phyloP scores from a whole-genome alignment of 2,113 vertebrate genomes.

The Rutilus rutilus region DNA sequence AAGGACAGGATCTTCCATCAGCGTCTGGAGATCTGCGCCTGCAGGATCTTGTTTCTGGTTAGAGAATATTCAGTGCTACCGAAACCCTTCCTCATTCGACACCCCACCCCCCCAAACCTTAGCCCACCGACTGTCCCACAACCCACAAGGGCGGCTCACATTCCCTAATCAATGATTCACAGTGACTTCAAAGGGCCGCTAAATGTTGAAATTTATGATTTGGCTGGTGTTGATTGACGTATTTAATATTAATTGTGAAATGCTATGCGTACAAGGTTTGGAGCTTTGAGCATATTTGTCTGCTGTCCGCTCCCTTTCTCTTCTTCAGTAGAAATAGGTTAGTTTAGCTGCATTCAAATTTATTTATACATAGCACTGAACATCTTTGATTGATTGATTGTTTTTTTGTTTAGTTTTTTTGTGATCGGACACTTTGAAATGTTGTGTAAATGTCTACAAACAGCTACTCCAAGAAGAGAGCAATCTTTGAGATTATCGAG shows the following conservation, averaged over 20 bases:
- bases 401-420: neutral
- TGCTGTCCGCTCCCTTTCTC: neutral
- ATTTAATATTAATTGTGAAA: conserved; percentile 8
- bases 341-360: conserved; percentile 1
- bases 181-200: neutral
- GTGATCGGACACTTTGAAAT: conserved; percentile 6
- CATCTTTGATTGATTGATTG: too few species aligned
- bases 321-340: conserved; percentile 44
- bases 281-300: neutral
- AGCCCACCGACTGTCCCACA: neutral
- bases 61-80: conserved; percentile 52
- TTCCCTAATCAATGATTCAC: conserved; percentile 23
- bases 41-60: conserved; percentile 59
- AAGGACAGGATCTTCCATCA: conserved; percentile 61
- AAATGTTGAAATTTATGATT: neutral
- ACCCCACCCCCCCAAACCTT: neutral
- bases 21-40: conserved; percentile 56
- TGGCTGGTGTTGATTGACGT: neutral
- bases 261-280: neutral
- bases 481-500: conserved; percentile 54
- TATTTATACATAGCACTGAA: too few species aligned
- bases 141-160: neutral
- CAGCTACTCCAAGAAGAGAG: conserved; percentile 49
- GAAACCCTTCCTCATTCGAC: conserved; percentile 39
- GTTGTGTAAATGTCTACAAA: conserved; percentile 8